Evolutionary conservation across 2,797 vertebrate genomes (phyloP), one percentile per base, ranked within the genome.

Genomic region (Rhyacichthys aspro): DNA sequence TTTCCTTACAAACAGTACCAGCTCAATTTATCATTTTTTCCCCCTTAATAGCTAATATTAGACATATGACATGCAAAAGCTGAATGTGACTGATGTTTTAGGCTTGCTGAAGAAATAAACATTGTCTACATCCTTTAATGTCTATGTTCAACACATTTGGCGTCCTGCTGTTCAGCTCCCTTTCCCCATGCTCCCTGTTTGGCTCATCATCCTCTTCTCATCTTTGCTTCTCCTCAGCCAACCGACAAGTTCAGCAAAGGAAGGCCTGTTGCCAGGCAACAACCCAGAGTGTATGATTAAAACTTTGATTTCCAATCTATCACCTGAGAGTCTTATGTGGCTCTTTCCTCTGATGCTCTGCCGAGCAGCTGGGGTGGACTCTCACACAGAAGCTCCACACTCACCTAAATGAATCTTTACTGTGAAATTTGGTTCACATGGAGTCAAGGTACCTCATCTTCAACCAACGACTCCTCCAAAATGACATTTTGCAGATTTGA

Each of bases 231-330:
- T 86, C 59, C 74, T 65, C 72, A 80, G 76, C 76, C 72, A 78
- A 81, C 66, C 73, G 65, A 74, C 75, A 73, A 81, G 71, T 83
- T 86, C 67, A 60, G 78, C 49, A 44, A 79, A 62, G 74, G 78
- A 59, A 87, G 61, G 74, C 58, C 70, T 88, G 89, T 92, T 92
- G 87, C 89, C 72, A 88, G 78, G 89, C 88, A 91, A 91, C 89
- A 73, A 80, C 69, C 59, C 68, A 43, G 82, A 84, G 81, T 85
- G 72, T 81, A 82, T 91, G 89, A 91, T 90, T 87, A 89, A 91
- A 90, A 87, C 84, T 90, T 92, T 89, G 90, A 90, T 89, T 90
- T 89, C 82, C 81, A 88, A 90, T 86, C 82, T 85, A 84, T 92
- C 86, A 90, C 84, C 77, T 74, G 83, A 86, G 76, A 89, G 82